Evolutionary conservation across 1,140 invertebrate species (phyloP), one percentile per base, ranked within the genome.

Genomic region (Ruditapes philippinarum): DNA sequence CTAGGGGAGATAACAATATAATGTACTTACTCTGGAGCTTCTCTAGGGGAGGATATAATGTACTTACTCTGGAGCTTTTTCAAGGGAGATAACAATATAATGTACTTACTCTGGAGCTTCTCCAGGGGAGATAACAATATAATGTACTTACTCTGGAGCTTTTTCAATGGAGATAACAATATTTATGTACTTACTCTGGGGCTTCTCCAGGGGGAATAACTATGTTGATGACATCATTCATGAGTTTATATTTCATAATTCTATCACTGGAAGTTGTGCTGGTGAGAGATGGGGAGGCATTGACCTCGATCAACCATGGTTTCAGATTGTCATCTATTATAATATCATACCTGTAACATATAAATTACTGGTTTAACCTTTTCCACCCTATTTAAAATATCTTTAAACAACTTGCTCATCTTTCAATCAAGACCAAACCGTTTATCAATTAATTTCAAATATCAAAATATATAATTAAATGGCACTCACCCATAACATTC

Each of bases 241-340:
- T 98, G 19, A 99, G 95, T 96, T 99, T 99, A 93, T 99, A 98
- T 94, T 99, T 99, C 88, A 99, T 96, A 92, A 99, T 99, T 91
- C 99, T 96, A 95, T 99, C 99, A 95, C 98, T 99, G 0, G 98
- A 98, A 0, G 99, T 99, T 0, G 99, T 99, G 0, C 98, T 98
- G 3, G 98, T 98, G 0, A 99, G 95, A 0, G 98, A 99, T 0
- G 99, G 99, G 0, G 98, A 99, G 0, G 99, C 98, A 95, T 99
- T 99, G 0, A 99, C 97, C 97, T 98, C 89, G n/a, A 88, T 84
- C 36, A 96, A 80, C 95, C 95, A 96, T 28, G 96, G 96, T 83
- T 96, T 96, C 31, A 96, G 80, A 87, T 95, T 96, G 91, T 96
- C 95, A 93, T 96, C 96, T 89, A 96, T 95, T 81, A 96, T 96